Base-by-base conservation (phyloP, 2,888 invertebrate genomes). In the Cryptocephalus primarius region DNA sequence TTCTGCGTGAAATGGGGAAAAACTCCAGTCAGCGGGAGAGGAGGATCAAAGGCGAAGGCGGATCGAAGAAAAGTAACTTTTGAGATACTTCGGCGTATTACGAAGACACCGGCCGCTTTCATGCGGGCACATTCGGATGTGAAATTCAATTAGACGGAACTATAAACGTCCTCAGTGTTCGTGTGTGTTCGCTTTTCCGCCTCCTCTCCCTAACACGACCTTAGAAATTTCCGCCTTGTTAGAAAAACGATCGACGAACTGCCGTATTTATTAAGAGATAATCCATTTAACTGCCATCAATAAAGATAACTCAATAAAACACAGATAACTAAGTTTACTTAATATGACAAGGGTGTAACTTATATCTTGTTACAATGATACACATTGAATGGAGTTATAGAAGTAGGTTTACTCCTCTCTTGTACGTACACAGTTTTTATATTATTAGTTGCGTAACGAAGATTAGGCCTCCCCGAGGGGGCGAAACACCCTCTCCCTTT, bases 331-430 rank as follows among this genome's bases (percentile, higher is more conserved):
- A 47, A 51, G 46, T 58, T 49, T 54, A 54, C 50, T 54, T 48
- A 48, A 54, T 45, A 56, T 58, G 55, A 59, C 53, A 53, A 52
- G 50, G 53, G 48, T 54, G 57, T 57, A 59, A 60, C 57, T 42
- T 32, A 56, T 56, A 60, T 60, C 59, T 60, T 58, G 58, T 60
- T 60, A 52, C 54, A 56, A 56, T 54, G 53, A 56, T 54, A 55
- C 54, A 56, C 54, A 54, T 49, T 46, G 57, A 56, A 56, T 55
- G 48, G 54, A 53, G 36, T 36, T 34, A 6, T 36, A 12, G 22
- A 22, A 22, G 22, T 22, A 6, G 3, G 22, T 22, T 22, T 22
- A n/a, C n/a, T 22, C 22, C 22, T 22, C 22, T 22, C 22, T 2
- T 22, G 22, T 22, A 22, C 22, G 22, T 22, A 22, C 22, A 22